Evolutionary conservation across 2,113 vertebrate genomes (phyloP).

Genomic region (Sakesphorus luctuosus): DNA sequence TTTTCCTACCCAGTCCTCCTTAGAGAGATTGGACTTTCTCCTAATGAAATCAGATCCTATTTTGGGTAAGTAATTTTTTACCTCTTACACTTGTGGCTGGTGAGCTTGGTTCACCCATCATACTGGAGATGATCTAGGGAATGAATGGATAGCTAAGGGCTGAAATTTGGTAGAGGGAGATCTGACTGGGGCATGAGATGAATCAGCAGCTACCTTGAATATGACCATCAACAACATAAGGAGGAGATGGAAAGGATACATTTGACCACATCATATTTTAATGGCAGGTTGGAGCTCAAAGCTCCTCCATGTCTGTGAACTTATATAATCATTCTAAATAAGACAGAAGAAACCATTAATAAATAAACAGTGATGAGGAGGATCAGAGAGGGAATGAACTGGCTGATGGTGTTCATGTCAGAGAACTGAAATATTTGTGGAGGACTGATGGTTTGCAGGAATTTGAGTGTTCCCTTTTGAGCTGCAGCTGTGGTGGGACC

Average conservation of each 20-base stretch:
- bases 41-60: not conserved
- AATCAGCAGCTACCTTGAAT: not conserved
- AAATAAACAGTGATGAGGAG: slow-evolving; percentile 44
- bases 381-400: slow-evolving; percentile 20
- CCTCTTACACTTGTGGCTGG: not conserved
- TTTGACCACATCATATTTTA: not conserved
- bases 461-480: not conserved
- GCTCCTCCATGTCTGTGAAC: not conserved
- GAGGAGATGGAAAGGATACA: not conserved
- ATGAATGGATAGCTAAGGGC: not conserved
- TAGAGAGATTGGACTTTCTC: not conserved
- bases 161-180: not conserved
- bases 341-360: slow-evolving; percentile 60
- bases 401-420: not conserved
- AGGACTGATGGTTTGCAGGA: not conserved
- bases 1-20: not conserved
- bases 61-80: not conserved
- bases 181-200: not conserved
- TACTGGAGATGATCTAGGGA: not conserved
- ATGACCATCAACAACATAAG: not conserved
- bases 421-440: not conserved
- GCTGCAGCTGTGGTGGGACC: not conserved
- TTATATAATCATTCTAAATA: slow-evolving; percentile 53
- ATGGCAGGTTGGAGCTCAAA: not conserved
- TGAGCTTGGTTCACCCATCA: not conserved